Base-by-base conservation (phyloP, 2,113 vertebrate species). In the Chroicocephalus ridibundus region DNA sequence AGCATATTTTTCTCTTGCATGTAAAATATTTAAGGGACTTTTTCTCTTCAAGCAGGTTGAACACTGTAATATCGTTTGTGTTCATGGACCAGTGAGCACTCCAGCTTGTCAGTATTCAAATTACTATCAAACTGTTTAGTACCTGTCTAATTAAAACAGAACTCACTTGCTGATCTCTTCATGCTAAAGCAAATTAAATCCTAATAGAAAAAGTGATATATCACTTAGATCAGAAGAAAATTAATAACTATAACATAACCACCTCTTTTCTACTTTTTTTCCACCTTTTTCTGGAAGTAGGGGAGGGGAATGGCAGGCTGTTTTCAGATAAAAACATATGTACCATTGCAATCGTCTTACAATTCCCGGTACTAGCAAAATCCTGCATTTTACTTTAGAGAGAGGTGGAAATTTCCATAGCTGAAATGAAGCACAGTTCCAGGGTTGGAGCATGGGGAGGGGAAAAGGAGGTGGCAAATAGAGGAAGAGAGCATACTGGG, bases 71-170 rank as follows among this genome's bases (percentile, higher is more conserved):
- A 89, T 92, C 52, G 49, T 95, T 97, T 96, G 91, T 97, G 72
- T 96, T 97, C 96, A 94, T 68, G 92, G 94, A 96, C 96, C 90
- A 97, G 75, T 94, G 96, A 98, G 84, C 93, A 94, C 70, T 95
- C 85, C 13, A 87, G 40, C 92, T 98, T 97, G 93, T 96, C 95
- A 97, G 94, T 94, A 94, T 97, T 97, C 95, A 98, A 97, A 97
- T 97, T 93, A 76, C 82, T 95, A 97, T 94, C 75, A 93, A 97
- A 95, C 74, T 96, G 65, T 96, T 98, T 97, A 96, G 93, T 96
- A 97, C 93, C 95, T 98, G 96, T 96, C 95, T 97, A 98, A 98
- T 98, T 97, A 98, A 97, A 98, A 93, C 70, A 95, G 91, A 96
- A 97, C 79, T 96, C 86, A 86, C 87, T 98, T 96, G 96, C 94